Evolutionary conservation across 2,113 vertebrate species (phyloP).

Genomic region (Neogobius melanostomus): DNA sequence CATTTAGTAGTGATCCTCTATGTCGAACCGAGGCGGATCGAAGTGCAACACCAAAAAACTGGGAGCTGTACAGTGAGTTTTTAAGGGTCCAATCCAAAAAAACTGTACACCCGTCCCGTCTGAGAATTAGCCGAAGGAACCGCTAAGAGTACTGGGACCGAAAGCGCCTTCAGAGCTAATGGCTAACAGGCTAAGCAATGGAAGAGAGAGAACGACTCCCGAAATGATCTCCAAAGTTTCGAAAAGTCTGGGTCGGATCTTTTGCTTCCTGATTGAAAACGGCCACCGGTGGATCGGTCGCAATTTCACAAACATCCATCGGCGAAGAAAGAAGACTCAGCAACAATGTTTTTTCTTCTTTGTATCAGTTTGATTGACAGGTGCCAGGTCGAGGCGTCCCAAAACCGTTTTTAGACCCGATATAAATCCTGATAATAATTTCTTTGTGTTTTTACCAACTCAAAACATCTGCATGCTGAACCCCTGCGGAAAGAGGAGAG

Average conservation of each 20-base stretch:
- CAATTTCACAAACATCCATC: conserved; percentile 41
- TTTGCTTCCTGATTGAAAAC: conserved; percentile 29
- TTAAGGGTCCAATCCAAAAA: conserved; percentile 35
- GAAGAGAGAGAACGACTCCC: conserved; percentile 32
- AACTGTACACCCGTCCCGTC: conserved; percentile 48
- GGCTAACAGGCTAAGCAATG: conserved; percentile 35
- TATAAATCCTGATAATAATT: conserved; percentile 77
- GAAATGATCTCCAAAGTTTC: conserved; percentile 17
- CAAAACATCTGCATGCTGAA: conserved; percentile 99
- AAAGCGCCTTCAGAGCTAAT: conserved; percentile 31
- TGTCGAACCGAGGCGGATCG: conserved; percentile 33
- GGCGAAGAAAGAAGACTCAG: conserved; percentile 53
- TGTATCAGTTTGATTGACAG: conserved; percentile 88
- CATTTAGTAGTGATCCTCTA: conserved; percentile 53
- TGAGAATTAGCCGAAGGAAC: conserved; percentile 34
- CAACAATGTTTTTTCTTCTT: conserved; percentile 47
- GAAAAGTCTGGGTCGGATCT: conserved; percentile 25
- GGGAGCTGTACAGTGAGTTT: conserved; percentile 51
- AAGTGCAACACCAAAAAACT: conserved; percentile 55
- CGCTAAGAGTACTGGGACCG: conserved; percentile 26
- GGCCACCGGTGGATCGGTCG: conserved; percentile 10
- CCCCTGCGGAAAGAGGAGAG: conserved; percentile 78
- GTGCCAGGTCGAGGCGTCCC: conserved; percentile 63
- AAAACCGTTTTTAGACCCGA: conserved; percentile 36
- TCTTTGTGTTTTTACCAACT: conserved; percentile 76